phyloP scores from a whole-genome alignment of 2,113 vertebrate genomes.

The Callipepla californica region DNA sequence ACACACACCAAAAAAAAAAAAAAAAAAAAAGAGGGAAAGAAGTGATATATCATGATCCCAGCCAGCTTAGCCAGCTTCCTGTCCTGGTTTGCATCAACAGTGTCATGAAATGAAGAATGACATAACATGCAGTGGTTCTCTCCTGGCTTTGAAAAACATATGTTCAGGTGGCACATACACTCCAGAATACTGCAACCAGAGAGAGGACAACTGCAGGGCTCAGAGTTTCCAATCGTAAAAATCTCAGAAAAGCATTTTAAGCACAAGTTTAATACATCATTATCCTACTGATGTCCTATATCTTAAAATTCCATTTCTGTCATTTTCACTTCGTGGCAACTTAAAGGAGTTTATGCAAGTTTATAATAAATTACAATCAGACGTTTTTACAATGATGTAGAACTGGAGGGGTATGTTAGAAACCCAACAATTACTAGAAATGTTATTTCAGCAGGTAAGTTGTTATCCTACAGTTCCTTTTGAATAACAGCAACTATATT shows the following conservation, averaged over 20 bases:
- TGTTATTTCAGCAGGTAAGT: neutral
- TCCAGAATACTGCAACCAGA: neutral
- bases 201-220: neutral
- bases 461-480: neutral
- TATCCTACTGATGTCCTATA: neutral
- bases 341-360: neutral
- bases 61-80: constrained; percentile 60
- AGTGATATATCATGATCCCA: neutral
- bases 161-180: neutral
- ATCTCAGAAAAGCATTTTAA: neutral
- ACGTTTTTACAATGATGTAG: neutral
- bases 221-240: neutral
- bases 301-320: neutral
- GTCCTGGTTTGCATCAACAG: constrained; percentile 60
- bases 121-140: neutral
- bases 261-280: neutral
- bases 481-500: neutral
- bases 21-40: neutral
- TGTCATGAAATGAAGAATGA: constrained; percentile 48
- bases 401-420: neutral
- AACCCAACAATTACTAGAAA: neutral
- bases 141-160: constrained; percentile 21
- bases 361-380: neutral
- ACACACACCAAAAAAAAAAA: neutral
- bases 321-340: too few relatives aligned